Base-by-base conservation (phyloP, 2,797 vertebrate species). In the Cichlasoma orientale region DNA sequence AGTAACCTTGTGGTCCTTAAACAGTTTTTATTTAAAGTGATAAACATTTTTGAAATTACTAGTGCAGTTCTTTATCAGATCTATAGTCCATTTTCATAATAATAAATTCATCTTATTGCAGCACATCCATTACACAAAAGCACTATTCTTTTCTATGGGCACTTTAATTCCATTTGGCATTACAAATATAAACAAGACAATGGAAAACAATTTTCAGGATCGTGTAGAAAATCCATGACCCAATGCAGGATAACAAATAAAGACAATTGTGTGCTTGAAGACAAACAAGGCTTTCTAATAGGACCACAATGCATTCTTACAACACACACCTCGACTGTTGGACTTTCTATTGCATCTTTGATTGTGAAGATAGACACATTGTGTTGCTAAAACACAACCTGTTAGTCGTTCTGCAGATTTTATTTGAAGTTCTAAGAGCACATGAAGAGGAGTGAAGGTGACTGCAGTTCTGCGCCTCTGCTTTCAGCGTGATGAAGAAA, bases 111-210 rank as follows among this genome's bases (percentile, higher is more conserved):
- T 8, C 29, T 47, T 52, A 36, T 57, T n/a, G 21, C 23, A 52
- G 36, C 1, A 29, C 8, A 38, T 23, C 13, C 25, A 41, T 6
- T 12, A 31, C 4, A 83, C 53, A 74, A 53, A 77, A 41, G 82
- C 19, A 72, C 56, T 38, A 25, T 33, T 84, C 0, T 82, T 82
- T 90, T 57, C 86, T 91, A 87, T 94, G 96, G 96, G 96, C 96
- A 97, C 96, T 97, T 97, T 94, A 93, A 95, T 96, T 96, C 93
- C 80, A 94, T 96, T 98, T 96, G 96, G 96, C 97, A 95, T 96
- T 92, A 95, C 91, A 95, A 95, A 85, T 88, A 93, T 82, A 82
- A 89, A 88, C 90, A 90, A 89, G 61, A 92, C 85, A 85, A 85
- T 83, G 80, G 78, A 92, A 89, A 90, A 89, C 90, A 83, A 80